These are phyloP conservation scores for Spermophilus dauricus DNA, from an alignment of 2,113 vertebrate genomes.

Conservation along the genomic window DNA sequence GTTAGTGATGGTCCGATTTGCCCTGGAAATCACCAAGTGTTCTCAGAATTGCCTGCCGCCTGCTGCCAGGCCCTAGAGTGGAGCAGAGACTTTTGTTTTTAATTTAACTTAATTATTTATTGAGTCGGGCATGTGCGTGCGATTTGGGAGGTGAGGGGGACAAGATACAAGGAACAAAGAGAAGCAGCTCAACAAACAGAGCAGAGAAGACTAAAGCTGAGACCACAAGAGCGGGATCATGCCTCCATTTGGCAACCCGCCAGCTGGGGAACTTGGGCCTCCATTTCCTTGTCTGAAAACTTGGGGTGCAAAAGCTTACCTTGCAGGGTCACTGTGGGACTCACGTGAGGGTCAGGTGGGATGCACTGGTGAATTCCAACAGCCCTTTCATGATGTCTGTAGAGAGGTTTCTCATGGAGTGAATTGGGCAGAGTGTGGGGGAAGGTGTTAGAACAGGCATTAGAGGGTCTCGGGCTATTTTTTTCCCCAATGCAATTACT, in stretches of 20 bases:
- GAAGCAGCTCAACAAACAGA: background rate
- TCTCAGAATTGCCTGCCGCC: constrained; percentile 44
- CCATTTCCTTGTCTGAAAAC: background rate
- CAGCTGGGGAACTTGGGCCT: background rate
- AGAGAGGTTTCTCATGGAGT: background rate
- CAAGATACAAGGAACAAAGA: constrained; percentile 35
- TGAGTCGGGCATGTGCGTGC: background rate
- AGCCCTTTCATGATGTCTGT: rapidly evolving
- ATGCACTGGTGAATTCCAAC: rapidly evolving
- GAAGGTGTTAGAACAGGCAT: background rate
- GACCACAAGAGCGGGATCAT: background rate
- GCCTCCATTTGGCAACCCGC: background rate
- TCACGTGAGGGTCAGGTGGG: background rate
- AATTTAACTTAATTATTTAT: constrained; percentile 69
- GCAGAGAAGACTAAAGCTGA: background rate
- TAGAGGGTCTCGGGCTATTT: background rate
- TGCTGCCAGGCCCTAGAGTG: constrained; percentile 52
- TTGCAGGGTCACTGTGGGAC: background rate
- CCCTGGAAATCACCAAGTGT: constrained; percentile 77
- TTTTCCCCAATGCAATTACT: background rate
- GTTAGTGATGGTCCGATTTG: constrained; percentile 51
- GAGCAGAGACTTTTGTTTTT: constrained; percentile 71
- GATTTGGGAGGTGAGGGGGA: background rate
- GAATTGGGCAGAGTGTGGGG: background rate
- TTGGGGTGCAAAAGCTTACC: background rate